These are phyloP conservation scores for Penaeus japonicus DNA, from an alignment of 1,140 invertebrate genomes.

Conservation along the genomic window DNA sequence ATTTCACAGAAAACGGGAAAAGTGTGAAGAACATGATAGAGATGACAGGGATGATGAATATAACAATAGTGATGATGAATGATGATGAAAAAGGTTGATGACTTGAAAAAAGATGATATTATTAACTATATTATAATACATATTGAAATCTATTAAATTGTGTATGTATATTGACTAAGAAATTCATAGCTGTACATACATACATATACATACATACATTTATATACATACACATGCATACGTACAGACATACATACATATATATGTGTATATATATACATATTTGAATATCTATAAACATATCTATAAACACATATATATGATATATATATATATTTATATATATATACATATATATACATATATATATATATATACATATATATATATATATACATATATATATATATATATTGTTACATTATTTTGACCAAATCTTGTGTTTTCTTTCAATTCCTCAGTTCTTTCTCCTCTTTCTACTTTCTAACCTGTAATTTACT, in stretches of 20 bases:
- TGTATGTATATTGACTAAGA: neutral
- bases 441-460: too few species aligned
- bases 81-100: too few species aligned
- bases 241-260: neutral
- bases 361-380: conserved; percentile 3
- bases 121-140: too few species aligned
- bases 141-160: too few species aligned
- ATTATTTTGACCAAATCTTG: too few species aligned
- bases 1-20: too few species aligned
- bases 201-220: conserved; percentile 13
- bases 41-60: too few species aligned
- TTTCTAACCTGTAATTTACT: neutral
- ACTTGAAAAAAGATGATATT: too few species aligned
- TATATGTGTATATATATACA: neutral
- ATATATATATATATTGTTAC: neutral
- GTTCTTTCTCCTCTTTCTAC: too few species aligned
- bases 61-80: too few species aligned
- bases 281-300: neutral
- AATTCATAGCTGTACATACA: conserved; percentile 7
- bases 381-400: neutral
- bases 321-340: neutral
- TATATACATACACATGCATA: conserved; percentile 9
- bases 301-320: neutral
- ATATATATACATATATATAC: neutral
- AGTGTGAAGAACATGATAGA: too few species aligned